Evolutionary conservation across 1,140 invertebrate species (phyloP), one percentile per base, ranked within the genome.

Genomic region (Bombus waltoni): DNA sequence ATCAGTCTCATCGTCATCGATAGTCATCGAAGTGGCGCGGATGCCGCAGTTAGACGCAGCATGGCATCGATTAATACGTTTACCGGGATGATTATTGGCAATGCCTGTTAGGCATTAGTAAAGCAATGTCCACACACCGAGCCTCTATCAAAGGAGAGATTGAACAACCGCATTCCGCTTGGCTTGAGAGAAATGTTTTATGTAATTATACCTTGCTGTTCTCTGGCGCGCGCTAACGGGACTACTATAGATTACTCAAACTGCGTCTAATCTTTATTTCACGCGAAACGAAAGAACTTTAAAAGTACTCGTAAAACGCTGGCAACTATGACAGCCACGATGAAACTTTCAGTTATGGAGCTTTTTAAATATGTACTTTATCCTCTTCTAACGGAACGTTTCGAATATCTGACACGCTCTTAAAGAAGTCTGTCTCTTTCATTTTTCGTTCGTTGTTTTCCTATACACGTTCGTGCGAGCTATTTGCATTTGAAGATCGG

Each of bases 61-160:
- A 25, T 74, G 62, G 74, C 76, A 85, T 88, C 59, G 59, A 73
- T 53, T 88, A 81, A 78, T 81, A 85, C 40, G 44, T 85, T 88
- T 85, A 40, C 66, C 72, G 11, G 71, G 10, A 77, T 65, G 40
- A 81, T 89, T 78, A 88, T 78, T 77, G 47, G 40, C 66, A 22
- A 66, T 88, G 62, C 53, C 74, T 62, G 66, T 81, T 89, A 81
- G 68, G 73, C 47, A 74, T 89, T 81, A 81, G 68, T 42, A 62
- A 42, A 65, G 38, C 66, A 80, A 59, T 68, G 79, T 88, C 53
- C 47, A 68, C 68, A 66, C 25, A 28, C 13, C 22, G 66, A 8
- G 66, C 65, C 65, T 59, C 32, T n/a, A 32, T 84, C 86, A 88
- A 88, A 87, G 81, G 59, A 28, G 72, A 66, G 32, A 89, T 59